These are phyloP conservation scores for Chrysolophus pictus DNA, from an alignment of 2,797 vertebrate genomes.

Conservation along the genomic window DNA sequence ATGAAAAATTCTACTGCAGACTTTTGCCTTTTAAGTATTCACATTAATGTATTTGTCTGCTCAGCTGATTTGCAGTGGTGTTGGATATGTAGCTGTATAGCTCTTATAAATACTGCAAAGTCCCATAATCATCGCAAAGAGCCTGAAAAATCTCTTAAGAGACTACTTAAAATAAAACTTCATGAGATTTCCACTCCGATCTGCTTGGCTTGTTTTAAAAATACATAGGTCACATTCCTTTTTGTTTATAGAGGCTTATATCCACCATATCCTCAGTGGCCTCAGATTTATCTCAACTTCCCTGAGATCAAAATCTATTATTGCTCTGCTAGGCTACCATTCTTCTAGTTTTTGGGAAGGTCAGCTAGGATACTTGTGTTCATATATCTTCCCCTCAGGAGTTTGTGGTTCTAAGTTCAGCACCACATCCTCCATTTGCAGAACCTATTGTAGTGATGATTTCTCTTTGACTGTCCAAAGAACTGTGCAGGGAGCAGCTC, in stretches of 20 bases:
- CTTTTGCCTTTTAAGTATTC: conserved; percentile 66
- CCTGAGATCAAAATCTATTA: not conserved
- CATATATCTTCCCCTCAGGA: not conserved
- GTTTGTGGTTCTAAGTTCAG: not conserved
- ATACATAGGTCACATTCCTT: not conserved
- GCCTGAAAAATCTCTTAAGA: not conserved
- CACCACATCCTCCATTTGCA: not conserved
- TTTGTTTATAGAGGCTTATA: not conserved
- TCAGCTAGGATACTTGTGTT: not conserved
- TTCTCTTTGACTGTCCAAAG: not conserved
- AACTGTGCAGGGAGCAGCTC: not conserved
- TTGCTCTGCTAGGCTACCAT: not conserved
- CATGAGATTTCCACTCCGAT: not conserved
- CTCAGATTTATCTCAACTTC: not conserved
- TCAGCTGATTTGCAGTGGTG: not conserved
- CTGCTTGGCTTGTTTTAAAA: not conserved
- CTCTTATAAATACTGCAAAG: conserved; percentile 3
- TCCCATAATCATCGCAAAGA: not conserved
- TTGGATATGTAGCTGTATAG: not conserved
- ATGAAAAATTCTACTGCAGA: conserved; percentile 25
- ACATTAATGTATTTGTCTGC: conserved; percentile 11
- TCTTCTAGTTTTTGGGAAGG: not conserved
- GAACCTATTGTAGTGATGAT: not conserved
- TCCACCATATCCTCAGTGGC: not conserved
- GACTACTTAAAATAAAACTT: conserved; percentile 9